Percentiles rank a stretch among this genome's conserved stretches.
phyloP scores from a whole-genome alignment of 2,113 vertebrate genomes.

The Periophthalmodon schlosseri region DNA sequence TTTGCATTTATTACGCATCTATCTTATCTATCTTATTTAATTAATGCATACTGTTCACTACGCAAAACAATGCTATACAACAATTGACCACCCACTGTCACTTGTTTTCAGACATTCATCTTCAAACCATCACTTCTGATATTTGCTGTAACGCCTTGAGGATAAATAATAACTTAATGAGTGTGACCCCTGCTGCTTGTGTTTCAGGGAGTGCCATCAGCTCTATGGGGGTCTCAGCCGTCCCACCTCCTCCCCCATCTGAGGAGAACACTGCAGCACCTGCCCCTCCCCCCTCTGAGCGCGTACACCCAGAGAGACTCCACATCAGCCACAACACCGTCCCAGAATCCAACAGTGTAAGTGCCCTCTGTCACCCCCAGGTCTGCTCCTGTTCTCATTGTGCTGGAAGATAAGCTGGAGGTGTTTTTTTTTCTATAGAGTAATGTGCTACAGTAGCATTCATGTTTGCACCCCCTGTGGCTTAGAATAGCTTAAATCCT shows the following conservation, averaged over 20 bases:
- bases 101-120: not conserved
- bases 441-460: conserved; percentile 65
- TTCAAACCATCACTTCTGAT: conserved; percentile 17
- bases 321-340: conserved; percentile 67
- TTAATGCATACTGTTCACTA: not conserved
- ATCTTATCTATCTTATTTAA: not conserved
- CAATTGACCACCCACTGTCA: not conserved
- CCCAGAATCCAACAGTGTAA: conserved; percentile 70
- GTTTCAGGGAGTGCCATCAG: conserved; percentile 74
- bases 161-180: conserved; percentile 49
- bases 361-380: conserved; percentile 19
- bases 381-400: conserved; percentile 36
- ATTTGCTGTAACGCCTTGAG: conserved; percentile 23
- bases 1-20: not conserved
- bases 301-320: conserved; percentile 59
- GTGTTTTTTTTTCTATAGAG: conserved; percentile 67
- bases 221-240: conserved; percentile 67
- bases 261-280: conserved; percentile 66
- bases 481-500: conserved; percentile 50
- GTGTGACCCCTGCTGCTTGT: conserved; percentile 50
- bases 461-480: conserved; percentile 59
- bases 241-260: conserved; percentile 44
- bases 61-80: not conserved
- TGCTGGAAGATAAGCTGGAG: conserved; percentile 61
- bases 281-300: conserved; percentile 62